These are phyloP conservation scores for Onchidella celtica DNA, from an alignment of 2,888 invertebrate genomes.

Conservation along the genomic window DNA sequence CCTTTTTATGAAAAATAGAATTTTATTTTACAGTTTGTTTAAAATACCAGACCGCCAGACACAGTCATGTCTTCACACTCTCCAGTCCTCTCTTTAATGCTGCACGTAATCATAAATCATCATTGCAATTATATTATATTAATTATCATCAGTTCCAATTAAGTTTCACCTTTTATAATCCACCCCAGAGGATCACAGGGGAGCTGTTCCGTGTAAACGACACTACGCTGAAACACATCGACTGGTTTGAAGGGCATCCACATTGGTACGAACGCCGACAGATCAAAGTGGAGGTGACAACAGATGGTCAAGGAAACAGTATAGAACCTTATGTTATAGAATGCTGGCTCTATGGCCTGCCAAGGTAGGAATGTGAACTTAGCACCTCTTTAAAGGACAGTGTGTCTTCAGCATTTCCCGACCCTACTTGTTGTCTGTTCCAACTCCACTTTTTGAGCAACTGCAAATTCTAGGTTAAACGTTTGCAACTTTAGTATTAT, in stretches of 20 bases:
- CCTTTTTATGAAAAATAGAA: too few relatives aligned
- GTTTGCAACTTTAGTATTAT: too few relatives aligned
- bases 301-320: constrained; percentile 15
- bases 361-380: constrained; percentile 5
- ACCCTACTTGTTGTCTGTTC: too few relatives aligned
- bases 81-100: too few relatives aligned
- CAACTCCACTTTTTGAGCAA: too few relatives aligned
- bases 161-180: neutral
- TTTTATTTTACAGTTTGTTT: too few relatives aligned
- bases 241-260: constrained; percentile 92
- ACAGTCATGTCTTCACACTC: too few relatives aligned
- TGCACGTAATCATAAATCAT: too few relatives aligned
- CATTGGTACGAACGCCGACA: constrained; percentile 86
- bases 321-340: neutral
- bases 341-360: constrained; percentile 30
- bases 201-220: constrained; percentile 92
- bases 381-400: neutral
- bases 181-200: constrained; percentile 84
- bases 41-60: too few relatives aligned
- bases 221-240: constrained; percentile 86
- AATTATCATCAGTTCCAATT: too few relatives aligned
- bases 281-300: constrained; percentile 15
- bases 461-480: too few relatives aligned
- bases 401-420: neutral
- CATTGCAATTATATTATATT: too few relatives aligned